These are phyloP conservation scores for Ceratina japonica DNA, from an alignment of 1,140 invertebrate genomes.

Conservation along the genomic window DNA sequence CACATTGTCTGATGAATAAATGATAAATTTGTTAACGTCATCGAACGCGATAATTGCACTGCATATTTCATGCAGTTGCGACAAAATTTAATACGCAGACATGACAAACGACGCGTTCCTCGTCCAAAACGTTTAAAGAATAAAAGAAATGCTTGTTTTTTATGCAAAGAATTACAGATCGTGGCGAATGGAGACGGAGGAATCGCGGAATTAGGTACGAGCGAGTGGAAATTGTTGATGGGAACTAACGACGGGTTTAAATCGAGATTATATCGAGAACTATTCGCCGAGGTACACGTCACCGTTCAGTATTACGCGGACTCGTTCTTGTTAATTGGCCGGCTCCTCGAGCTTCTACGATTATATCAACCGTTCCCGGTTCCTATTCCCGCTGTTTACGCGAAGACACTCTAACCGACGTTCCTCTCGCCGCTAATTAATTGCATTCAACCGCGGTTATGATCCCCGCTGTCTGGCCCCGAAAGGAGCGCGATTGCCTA, in stretches of 20 bases:
- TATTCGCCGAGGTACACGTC: not conserved
- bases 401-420: not conserved
- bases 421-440: not conserved
- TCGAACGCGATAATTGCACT: no score
- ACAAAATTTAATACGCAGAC: no score
- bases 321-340: constrained; percentile 9
- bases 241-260: not conserved
- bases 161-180: no score
- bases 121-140: no score
- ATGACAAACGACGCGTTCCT: no score
- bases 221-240: no score
- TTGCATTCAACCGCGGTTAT: not conserved
- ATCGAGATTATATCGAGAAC: not conserved
- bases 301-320: not conserved
- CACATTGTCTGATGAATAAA: no score
- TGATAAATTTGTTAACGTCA: no score
- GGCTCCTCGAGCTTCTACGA: not conserved
- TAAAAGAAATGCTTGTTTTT: no score
- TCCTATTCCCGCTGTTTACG: not conserved
- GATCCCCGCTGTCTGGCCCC: not conserved
- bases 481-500: not conserved
- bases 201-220: no score
- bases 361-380: not conserved
- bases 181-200: no score
- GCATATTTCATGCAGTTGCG: no score